Conservation (phyloP, 2,113 vertebrate species). For the Columba livia region DNA sequence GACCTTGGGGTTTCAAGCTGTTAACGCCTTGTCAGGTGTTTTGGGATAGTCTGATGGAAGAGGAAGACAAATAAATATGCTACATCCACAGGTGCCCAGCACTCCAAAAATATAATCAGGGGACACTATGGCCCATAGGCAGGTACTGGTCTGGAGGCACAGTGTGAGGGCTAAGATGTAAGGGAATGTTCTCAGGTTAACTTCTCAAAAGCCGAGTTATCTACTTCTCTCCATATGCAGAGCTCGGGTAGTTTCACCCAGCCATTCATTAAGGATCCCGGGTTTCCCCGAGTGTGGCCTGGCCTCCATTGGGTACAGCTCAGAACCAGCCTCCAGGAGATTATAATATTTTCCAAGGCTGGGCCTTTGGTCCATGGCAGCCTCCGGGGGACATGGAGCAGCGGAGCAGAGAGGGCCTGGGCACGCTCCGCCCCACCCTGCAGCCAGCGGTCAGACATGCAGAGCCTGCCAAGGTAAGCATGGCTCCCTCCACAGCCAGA, state of each 20-base stretch:
- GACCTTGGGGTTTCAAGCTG: neutral
- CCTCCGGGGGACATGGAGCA: neutral
- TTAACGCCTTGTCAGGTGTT: neutral
- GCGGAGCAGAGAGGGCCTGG: conserved; percentile 10
- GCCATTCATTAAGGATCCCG: neutral
- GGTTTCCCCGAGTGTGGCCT: neutral
- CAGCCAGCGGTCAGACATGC: neutral
- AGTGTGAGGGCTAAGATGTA: neutral
- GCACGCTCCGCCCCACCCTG: conserved; percentile 7
- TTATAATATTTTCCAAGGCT: conserved; percentile 40
- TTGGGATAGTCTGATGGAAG: neutral
- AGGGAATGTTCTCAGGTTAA: neutral
- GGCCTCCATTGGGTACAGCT: neutral
- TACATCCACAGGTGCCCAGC: accelerated
- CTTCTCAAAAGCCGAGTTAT: neutral
- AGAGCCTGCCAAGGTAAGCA: conserved; percentile 45
- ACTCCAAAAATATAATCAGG: neutral
- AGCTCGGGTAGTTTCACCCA: neutral
- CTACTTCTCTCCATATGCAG: neutral
- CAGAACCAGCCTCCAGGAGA: neutral
- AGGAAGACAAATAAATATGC: neutral
- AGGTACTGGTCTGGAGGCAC: neutral
- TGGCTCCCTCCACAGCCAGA: neutral
- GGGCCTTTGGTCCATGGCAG: neutral
- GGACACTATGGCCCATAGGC: neutral